These are phyloP conservation scores for Camponotus vicinus DNA, from an alignment of 1,140 invertebrate genomes.

Conservation along the genomic window DNA sequence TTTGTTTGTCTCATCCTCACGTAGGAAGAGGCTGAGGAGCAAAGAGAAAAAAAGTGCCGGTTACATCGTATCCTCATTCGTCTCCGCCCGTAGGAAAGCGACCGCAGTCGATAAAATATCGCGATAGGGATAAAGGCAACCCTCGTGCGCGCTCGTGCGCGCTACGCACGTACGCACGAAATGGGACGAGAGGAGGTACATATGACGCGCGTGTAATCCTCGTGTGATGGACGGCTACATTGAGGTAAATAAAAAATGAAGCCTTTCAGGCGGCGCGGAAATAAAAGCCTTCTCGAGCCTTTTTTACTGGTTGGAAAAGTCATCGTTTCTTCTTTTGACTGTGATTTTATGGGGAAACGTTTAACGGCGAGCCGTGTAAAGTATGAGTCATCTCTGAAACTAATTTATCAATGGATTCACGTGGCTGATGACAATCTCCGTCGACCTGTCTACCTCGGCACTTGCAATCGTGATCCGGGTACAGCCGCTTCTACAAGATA, in stretches of 20 bases:
- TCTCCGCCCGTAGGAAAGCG: background rate
- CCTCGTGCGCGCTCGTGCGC: conserved; percentile 6
- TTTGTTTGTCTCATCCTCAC: background rate
- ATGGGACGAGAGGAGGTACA: background rate
- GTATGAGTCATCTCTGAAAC: conserved; percentile 5
- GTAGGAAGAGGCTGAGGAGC: background rate
- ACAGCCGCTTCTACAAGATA: background rate
- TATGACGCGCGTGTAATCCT: conserved; percentile 20
- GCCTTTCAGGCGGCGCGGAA: background rate
- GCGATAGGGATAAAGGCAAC: conserved; percentile 48
- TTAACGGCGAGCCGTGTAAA: background rate
- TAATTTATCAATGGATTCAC: conserved; percentile 36
- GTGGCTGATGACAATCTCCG: background rate
- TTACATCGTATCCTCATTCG: conserved; percentile 31
- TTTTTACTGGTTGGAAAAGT: conserved; percentile 15
- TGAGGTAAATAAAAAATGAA: conserved; percentile 31
- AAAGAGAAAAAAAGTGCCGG: conserved; percentile 35
- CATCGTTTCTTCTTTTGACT: background rate
- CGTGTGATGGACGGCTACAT: background rate
- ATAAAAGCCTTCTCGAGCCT: background rate
- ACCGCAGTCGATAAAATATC: conserved; percentile 66
- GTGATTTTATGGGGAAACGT: background rate
- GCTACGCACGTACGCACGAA: conserved; percentile 9
- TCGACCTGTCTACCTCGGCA: background rate
- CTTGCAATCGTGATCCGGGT: background rate